Conservation (phyloP, 2,113 vertebrate species). For the Raja brachyura region DNA sequence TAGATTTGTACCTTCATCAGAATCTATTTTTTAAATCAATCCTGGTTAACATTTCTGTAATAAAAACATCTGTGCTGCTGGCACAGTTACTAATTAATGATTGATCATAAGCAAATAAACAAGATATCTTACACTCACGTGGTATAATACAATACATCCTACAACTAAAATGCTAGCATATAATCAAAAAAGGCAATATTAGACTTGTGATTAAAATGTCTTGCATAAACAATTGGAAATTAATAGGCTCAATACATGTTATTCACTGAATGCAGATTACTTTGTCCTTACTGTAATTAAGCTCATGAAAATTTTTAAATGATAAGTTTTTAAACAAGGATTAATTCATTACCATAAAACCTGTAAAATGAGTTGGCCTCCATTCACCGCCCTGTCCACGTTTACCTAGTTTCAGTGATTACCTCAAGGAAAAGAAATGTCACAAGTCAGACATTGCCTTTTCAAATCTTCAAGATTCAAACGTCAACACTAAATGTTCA, state of each 20-base stretch:
- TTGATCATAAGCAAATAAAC: conserved; percentile 60
- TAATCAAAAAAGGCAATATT: conserved; percentile 66
- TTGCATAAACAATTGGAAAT: conserved; percentile 26
- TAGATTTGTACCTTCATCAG: conserved; percentile 37
- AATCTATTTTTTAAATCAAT: conserved; percentile 17
- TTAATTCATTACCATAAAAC: conserved; percentile 20
- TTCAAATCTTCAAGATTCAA: conserved; percentile 32
- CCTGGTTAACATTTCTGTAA: conserved; percentile 42
- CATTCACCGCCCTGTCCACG: background rate
- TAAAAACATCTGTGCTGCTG: conserved; percentile 62
- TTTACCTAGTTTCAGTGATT: conserved; percentile 29
- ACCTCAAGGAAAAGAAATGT: conserved; percentile 29
- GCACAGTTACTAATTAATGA: conserved; percentile 61
- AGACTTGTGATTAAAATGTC: conserved; percentile 49
- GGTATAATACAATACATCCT: conserved; percentile 65
- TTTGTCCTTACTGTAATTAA: conserved; percentile 31
- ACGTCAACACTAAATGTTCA: conserved; percentile 34
- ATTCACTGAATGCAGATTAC: background rate
- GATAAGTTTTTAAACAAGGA: conserved; percentile 4
- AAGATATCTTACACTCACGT: conserved; percentile 65
- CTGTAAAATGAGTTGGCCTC: background rate
- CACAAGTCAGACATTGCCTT: conserved; percentile 38
- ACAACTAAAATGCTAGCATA: conserved; percentile 63
- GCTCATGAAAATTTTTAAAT: conserved; percentile 3
- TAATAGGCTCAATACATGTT: conserved; percentile 9